These are phyloP conservation scores for Orius laevigatus DNA, from an alignment of 1,140 invertebrate species.

Conservation along the genomic window DNA sequence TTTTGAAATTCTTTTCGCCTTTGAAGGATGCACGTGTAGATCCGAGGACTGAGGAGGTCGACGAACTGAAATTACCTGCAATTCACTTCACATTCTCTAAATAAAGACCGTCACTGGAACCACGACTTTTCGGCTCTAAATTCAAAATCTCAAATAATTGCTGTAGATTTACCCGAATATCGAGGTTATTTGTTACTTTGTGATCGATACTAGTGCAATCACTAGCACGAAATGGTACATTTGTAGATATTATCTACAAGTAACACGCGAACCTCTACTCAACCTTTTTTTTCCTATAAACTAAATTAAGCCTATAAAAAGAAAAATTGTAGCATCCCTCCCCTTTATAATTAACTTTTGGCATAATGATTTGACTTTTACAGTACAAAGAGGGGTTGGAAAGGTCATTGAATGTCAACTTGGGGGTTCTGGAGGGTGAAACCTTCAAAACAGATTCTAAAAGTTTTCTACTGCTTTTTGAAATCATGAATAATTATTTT, in stretches of 20 bases:
- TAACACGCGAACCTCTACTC: slow-evolving; percentile 4
- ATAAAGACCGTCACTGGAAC: slow-evolving; percentile 6
- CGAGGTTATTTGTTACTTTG: not conserved
- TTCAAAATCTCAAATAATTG: not conserved
- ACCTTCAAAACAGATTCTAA: no score
- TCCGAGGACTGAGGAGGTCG: slow-evolving; percentile 1
- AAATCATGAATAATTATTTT: no score
- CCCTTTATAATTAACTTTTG: no score
- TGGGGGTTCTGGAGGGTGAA: no score
- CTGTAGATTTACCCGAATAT: slow-evolving; percentile 4
- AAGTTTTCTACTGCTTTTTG: no score
- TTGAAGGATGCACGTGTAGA: not conserved
- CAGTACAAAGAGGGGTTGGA: no score
- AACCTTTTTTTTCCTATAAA: not conserved
- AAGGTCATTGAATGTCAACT: no score
- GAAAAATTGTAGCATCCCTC: no score
- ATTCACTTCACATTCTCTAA: slow-evolving; percentile 2
- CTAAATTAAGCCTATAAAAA: no score
- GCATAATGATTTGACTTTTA: no score
- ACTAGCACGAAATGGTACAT: slow-evolving; percentile 8
- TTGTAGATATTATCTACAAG: slow-evolving; percentile 5
- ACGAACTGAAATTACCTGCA: slow-evolving; percentile 8
- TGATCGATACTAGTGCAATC: slow-evolving; percentile 5
- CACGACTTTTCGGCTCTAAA: not conserved
- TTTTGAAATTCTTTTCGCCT: not conserved